Evolutionary conservation across 2,888 invertebrate genomes (phyloP), one percentile per base, ranked within the genome.

Genomic region (Caenorhabditis doughertyi): DNA sequence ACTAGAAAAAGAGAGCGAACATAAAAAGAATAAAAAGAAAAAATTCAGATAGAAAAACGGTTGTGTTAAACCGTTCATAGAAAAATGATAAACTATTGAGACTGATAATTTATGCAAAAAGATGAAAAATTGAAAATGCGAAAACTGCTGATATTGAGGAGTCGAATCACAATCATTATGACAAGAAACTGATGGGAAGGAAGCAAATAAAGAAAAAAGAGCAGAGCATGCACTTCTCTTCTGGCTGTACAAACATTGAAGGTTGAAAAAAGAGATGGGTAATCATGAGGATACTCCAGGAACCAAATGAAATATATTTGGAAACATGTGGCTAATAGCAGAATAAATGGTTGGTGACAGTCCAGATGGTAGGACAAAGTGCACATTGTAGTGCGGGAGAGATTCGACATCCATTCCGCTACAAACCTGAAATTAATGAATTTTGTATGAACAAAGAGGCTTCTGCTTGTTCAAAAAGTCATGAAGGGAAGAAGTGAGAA

Each of bases 351-450:
- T 73, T 11, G 71, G 95, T 0, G 96, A 95, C 91, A 96, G 95
- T 51, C 95, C 95, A 93, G 95, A 94, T 2, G 97, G 97, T 65
- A 96, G 94, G 79, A 96, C 93, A 92, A 96, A 96, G 92, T 95
- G 95, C 32, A 97, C 94, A 92, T 95, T 97, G 93, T 96, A 95
- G 84, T 89, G 89, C 0, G 86, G 96, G 93, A 93, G 73, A 49
- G 74, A 72, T 13, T 79, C 83, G 23, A 70, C 49, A 60, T 79
- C 70, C 67, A 84, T 67, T 51, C 85, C 82, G 18, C 80, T 49
- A 60, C 89, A 89, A 25, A 86, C 84, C 85, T 85, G 25, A 70
- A 23, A n/a, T n/a, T n/a, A n/a, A n/a, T n/a, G n/a, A n/a, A n/a
- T n/a, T n/a, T n/a, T n/a, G n/a, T n/a, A n/a, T n/a, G n/a, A n/a